phyloP scores from a whole-genome alignment of 2,888 invertebrate species.

The Harpalus rufipes region DNA sequence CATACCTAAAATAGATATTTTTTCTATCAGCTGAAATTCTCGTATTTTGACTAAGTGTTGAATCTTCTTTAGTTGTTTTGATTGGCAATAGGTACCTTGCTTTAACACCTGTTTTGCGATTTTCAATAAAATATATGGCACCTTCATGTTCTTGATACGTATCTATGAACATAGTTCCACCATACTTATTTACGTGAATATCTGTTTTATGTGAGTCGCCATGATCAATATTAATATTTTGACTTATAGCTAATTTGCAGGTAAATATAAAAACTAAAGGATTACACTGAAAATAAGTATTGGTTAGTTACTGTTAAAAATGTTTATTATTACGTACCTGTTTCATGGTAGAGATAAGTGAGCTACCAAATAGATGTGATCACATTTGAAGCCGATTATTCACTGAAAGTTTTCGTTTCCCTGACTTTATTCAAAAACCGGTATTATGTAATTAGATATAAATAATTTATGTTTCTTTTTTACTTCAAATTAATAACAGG shows the following conservation, averaged over 20 bases:
- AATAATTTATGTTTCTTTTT: too few species aligned
- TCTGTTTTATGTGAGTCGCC: background rate
- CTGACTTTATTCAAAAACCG: background rate
- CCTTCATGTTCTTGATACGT: background rate
- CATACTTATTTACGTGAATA: background rate
- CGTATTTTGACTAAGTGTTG: background rate
- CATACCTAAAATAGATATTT: too few species aligned
- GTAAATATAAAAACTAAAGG: too few species aligned
- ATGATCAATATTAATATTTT: too few species aligned
- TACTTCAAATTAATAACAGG: too few species aligned
- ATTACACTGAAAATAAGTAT: too few species aligned
- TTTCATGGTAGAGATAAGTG: background rate
- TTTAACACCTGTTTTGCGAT: background rate
- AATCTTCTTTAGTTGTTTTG: background rate
- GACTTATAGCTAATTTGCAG: too few species aligned
- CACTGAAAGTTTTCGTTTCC: background rate
- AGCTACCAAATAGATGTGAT: background rate
- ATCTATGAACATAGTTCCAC: background rate
- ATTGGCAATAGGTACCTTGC: background rate
- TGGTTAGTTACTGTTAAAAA: too few species aligned
- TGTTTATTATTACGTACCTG: too few species aligned
- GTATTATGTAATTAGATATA: background rate
- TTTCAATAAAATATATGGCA: background rate
- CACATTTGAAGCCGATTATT: background rate
- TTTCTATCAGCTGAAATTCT: too few species aligned